Evolutionary conservation across 1,140 invertebrate genomes (phyloP).

Genomic region (honey bee (Apis mellifera)): Amel_HAv3.1 CM009933.2:6278001-6278500

Average conservation of each 20-base stretch:
- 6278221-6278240: constrained; percentile 56
- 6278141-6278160: too few species aligned
- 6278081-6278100: constrained; percentile 9
- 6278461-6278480: too few species aligned
- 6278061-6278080: too few species aligned
- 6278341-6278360: constrained; percentile 48
- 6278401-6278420: background rate
- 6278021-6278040: too few species aligned
- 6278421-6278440: too few species aligned
- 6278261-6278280: constrained; percentile 60
- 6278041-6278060: too few species aligned
- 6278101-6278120: constrained; percentile 3
- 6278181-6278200: too few species aligned
- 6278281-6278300: constrained; percentile 74
- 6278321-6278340: constrained; percentile 72
- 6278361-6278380: constrained; percentile 16
- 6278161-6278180: too few species aligned
- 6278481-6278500: too few species aligned
- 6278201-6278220: constrained; percentile 20
- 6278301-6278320: constrained; percentile 74
- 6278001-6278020: too few species aligned
- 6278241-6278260: constrained; percentile 62
- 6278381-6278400: constrained; percentile 1
- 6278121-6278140: too few species aligned
- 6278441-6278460: too few species aligned